Percentiles rank a stretch among this genome's conserved stretches.
Evolutionary conservation across 2,113 vertebrate species (phyloP).

Genomic region (Oreochromis tanganicae): DNA sequence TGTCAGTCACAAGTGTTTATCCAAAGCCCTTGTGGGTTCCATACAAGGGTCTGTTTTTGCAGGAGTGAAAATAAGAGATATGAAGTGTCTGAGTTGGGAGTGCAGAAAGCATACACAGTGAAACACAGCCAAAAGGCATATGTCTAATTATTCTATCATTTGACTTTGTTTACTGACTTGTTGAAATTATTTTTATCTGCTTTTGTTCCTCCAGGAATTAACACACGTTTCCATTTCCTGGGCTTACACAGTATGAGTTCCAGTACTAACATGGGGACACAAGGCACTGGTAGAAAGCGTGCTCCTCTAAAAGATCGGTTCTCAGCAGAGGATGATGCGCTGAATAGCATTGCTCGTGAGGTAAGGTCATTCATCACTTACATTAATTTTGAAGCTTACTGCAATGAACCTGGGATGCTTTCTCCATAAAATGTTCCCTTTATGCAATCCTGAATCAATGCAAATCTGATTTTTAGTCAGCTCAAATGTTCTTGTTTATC

Average conservation of each 20-base stretch:
- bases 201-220: conserved; percentile 3
- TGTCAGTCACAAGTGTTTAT: conserved; percentile 43
- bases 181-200: not conserved
- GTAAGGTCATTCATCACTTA: conserved; percentile 59
- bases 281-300: conserved; percentile 92
- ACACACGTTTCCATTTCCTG: not conserved
- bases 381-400: not conserved
- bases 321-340: conserved; percentile 95
- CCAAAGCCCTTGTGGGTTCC: conserved; percentile 12
- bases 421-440: not conserved
- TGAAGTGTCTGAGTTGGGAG: not conserved
- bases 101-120: not conserved
- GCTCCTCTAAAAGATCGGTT: conserved; percentile 94
- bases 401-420: not conserved
- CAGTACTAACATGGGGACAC: conserved; percentile 86
- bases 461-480: not conserved
- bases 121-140: not conserved
- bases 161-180: not conserved
- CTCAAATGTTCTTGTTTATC: not conserved
- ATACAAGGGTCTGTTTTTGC: conserved; percentile 30
- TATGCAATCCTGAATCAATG: not conserved
- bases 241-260: conserved; percentile 4
- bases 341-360: conserved; percentile 95
- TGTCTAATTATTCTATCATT: not conserved
- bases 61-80: not conserved